These are phyloP conservation scores for Thymelicus sylvestris DNA, from an alignment of 2,888 invertebrate species.

Conservation along the genomic window DNA sequence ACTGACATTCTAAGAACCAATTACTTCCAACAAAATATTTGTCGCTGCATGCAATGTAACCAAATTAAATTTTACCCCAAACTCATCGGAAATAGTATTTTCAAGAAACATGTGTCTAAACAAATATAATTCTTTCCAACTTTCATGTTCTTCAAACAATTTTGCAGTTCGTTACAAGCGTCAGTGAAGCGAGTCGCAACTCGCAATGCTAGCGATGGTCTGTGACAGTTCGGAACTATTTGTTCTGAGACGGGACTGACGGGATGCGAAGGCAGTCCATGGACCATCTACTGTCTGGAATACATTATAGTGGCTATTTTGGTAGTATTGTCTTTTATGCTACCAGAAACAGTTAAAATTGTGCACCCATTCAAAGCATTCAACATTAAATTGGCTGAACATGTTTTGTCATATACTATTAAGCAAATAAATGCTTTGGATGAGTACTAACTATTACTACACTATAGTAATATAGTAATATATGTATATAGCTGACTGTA, in stretches of 20 bases:
- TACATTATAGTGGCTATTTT: background rate
- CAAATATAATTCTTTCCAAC: conserved; percentile 13
- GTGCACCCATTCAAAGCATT: too few relatives aligned
- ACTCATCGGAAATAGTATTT: conserved; percentile 4
- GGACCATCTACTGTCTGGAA: conserved; percentile 4
- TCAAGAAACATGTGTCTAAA: conserved; percentile 20
- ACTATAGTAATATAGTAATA: too few relatives aligned
- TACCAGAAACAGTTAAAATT: too few relatives aligned
- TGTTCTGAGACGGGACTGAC: background rate
- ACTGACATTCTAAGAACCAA: background rate
- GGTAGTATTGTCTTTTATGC: background rate
- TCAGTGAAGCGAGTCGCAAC: conserved; percentile 49
- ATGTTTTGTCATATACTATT: too few relatives aligned
- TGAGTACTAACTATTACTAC: too few relatives aligned
- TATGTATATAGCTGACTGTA: too few relatives aligned
- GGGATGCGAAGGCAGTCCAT: background rate
- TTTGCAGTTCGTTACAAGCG: conserved; percentile 60
- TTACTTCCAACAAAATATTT: background rate
- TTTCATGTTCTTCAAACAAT: conserved; percentile 50
- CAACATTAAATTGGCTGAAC: too few relatives aligned
- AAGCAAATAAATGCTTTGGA: too few relatives aligned
- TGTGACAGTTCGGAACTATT: conserved; percentile 10
- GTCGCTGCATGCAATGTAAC: too few relatives aligned
- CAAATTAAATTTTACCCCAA: background rate
- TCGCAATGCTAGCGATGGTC: conserved; percentile 45